Conservation (phyloP, 2,888 invertebrate genomes). For the Andrena haemorrhoa region DNA sequence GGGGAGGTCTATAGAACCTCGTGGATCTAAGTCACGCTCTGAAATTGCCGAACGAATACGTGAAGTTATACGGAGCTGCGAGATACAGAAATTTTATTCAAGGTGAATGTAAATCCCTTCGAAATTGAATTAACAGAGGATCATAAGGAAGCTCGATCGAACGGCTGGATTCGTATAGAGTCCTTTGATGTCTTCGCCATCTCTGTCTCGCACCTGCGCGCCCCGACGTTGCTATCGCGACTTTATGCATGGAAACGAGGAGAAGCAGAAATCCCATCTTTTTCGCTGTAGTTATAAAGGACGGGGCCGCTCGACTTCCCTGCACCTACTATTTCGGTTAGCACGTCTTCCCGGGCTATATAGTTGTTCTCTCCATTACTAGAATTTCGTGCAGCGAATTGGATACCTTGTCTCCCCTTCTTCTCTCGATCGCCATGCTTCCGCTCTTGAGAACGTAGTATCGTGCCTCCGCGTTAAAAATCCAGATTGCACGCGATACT, state of each 20-base stretch:
- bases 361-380: neutral
- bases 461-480: constrained; percentile 1
- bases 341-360: neutral
- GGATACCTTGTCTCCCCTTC: neutral
- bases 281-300: constrained; percentile 41
- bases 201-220: constrained; percentile 3
- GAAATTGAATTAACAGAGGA: neutral
- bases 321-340: constrained; percentile 46
- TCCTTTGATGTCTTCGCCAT: constrained; percentile 14
- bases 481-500: constrained; percentile 5
- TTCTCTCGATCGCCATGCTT: neutral
- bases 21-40: neutral
- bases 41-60: neutral
- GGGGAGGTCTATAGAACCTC: neutral
- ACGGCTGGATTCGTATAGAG: constrained; percentile 9
- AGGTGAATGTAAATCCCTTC: neutral
- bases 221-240: constrained; percentile 48
- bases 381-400: constrained; percentile 4
- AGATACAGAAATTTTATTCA: neutral
- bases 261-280: constrained; percentile 61
- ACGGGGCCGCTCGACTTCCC: constrained; percentile 28
- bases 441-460: constrained; percentile 20
- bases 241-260: constrained; percentile 70
- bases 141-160: neutral
- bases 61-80: neutral